These are phyloP conservation scores for Pterophyllum scalare DNA, from an alignment of 2,113 vertebrate species.

Conservation along the genomic window DNA sequence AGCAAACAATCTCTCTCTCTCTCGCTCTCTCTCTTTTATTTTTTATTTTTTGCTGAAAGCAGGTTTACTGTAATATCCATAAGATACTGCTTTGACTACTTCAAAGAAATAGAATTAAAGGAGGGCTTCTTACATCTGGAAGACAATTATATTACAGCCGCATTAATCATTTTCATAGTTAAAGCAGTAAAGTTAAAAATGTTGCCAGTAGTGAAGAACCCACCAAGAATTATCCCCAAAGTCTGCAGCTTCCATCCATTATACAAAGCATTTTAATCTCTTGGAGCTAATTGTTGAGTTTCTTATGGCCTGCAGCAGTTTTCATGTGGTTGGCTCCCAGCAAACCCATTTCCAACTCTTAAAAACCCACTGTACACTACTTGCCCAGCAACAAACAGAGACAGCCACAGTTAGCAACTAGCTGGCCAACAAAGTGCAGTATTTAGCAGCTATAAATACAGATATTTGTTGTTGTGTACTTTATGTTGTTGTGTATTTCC, in stretches of 20 bases:
- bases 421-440: background rate
- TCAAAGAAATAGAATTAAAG: background rate
- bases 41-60: background rate
- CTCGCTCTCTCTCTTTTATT: too few species aligned
- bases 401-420: background rate
- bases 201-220: background rate
- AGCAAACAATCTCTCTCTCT: background rate
- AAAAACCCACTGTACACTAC: background rate
- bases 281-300: slow-evolving; percentile 3
- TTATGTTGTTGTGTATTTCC: too few species aligned
- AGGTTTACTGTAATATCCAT: background rate
- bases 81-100: background rate
- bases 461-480: too few species aligned
- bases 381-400: background rate
- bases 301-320: background rate
- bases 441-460: background rate
- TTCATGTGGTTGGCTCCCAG: background rate
- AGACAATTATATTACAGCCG: background rate
- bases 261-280: background rate
- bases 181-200: background rate
- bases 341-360: background rate
- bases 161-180: background rate
- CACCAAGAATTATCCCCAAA: background rate
- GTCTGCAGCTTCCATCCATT: background rate
- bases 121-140: background rate